These are phyloP conservation scores for Drosophila simulans DNA, from an alignment of 1,140 invertebrate species.

Conservation along the genomic window DNA sequence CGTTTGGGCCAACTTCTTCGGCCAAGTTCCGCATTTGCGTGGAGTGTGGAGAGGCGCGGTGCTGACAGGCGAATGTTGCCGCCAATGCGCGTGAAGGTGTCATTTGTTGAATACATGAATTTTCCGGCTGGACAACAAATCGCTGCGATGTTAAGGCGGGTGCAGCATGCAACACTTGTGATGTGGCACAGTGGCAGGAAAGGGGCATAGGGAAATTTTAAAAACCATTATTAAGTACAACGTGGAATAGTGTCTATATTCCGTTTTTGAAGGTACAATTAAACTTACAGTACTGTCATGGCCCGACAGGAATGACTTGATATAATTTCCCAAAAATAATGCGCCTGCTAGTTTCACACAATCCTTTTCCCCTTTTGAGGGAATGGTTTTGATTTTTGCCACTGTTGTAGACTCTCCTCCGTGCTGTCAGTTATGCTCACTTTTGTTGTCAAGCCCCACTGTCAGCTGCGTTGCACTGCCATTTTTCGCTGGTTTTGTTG, in stretches of 20 bases:
- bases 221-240: not conserved
- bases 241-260: no score
- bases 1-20: constrained; percentile 40
- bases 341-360: not conserved
- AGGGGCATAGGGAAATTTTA: not conserved
- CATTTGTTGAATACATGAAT: constrained; percentile 79
- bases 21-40: constrained; percentile 46
- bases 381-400: constrained; percentile 67
- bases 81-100: constrained; percentile 76
- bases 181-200: constrained; percentile 21
- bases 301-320: no score
- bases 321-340: no score
- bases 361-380: constrained; percentile 31
- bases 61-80: constrained; percentile 22
- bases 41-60: constrained; percentile 5
- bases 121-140: constrained; percentile 75
- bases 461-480: constrained; percentile 36
- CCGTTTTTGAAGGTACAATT: no score
- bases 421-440: constrained; percentile 42
- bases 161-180: constrained; percentile 59
- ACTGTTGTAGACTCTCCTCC: constrained; percentile 42
- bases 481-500: constrained; percentile 12
- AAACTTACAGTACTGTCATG: not conserved
- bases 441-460: constrained; percentile 58
- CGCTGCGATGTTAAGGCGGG: constrained; percentile 47